Conservation (phyloP, 2,113 vertebrate species). For the Triplophysa rosa region DNA sequence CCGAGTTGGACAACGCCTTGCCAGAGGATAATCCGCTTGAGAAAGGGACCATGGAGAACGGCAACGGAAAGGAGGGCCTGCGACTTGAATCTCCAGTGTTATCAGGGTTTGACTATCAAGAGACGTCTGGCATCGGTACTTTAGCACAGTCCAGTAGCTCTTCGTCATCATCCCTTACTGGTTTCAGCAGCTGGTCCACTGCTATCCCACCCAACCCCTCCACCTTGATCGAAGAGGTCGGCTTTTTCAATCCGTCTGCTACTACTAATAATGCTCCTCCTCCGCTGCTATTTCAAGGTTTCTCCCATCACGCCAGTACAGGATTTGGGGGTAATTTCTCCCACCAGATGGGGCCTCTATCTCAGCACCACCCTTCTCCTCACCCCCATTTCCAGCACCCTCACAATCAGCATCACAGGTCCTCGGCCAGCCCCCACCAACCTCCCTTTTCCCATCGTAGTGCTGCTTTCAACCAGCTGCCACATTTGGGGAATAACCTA, state of each 20-base stretch:
- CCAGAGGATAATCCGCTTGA: conserved; percentile 86
- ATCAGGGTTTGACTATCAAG: conserved; percentile 95
- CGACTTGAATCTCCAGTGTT: conserved; percentile 93
- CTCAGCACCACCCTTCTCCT: conserved; percentile 92
- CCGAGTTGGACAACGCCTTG: conserved; percentile 86
- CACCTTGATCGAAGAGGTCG: conserved; percentile 93
- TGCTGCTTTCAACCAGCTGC: conserved; percentile 93
- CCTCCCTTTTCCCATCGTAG: conserved; percentile 93
- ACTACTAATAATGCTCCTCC: conserved; percentile 88
- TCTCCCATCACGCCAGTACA: conserved; percentile 93
- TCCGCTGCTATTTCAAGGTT: conserved; percentile 96
- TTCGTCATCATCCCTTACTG: conserved; percentile 91
- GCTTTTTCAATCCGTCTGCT: conserved; percentile 92
- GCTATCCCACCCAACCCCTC: conserved; percentile 93
- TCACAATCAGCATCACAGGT: conserved; percentile 84
- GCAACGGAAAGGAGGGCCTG: conserved; percentile 89
- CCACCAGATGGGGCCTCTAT: conserved; percentile 93
- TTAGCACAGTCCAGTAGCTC: conserved; percentile 88
- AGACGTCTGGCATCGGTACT: conserved; percentile 88
- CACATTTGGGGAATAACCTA: conserved; percentile 92
- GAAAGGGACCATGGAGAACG: conserved; percentile 83
- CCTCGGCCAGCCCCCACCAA: conserved; percentile 90
- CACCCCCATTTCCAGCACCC: conserved; percentile 96
- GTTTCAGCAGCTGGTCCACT: conserved; percentile 98
- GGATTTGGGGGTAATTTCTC: conserved; percentile 97